Conservation (phyloP, 2,113 vertebrate species). For the Bufo gargarizans region DNA sequence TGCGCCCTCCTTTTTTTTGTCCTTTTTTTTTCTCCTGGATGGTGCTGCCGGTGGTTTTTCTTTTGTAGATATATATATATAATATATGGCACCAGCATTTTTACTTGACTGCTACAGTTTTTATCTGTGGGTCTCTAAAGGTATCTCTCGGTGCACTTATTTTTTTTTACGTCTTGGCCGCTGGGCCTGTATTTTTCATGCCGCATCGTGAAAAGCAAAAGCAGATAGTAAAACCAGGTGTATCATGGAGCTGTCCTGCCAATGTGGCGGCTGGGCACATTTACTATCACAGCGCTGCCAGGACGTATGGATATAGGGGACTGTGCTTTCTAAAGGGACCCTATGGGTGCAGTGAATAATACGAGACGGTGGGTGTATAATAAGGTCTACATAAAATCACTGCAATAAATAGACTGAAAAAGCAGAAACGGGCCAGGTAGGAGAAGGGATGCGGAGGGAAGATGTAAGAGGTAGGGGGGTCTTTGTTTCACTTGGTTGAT, state of each 20-base stretch:
- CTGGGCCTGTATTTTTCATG: not conserved
- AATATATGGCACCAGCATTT: too few species aligned
- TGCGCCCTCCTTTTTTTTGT: too few species aligned
- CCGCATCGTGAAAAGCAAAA: not conserved
- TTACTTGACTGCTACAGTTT: not conserved
- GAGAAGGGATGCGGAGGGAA: not conserved
- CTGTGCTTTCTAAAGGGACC: not conserved
- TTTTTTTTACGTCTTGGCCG: not conserved
- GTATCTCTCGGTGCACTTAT: not conserved
- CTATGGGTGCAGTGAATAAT: not conserved
- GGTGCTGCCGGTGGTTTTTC: too few species aligned
- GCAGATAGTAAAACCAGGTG: too few species aligned
- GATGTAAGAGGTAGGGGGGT: slow-evolving; percentile 16
- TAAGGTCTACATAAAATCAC: not conserved
- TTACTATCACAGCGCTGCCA: too few species aligned
- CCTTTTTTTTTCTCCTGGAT: too few species aligned
- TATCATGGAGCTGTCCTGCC: too few species aligned
- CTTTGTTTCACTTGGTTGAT: slow-evolving; percentile 49
- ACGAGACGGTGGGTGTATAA: not conserved
- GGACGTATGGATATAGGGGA: too few species aligned
- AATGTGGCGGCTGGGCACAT: too few species aligned
- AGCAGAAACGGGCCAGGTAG: slow-evolving; percentile 25
- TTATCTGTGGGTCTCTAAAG: too few species aligned
- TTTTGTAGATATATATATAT: too few species aligned
- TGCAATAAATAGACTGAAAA: not conserved